Evolutionary conservation across 1,140 invertebrate genomes (phyloP), one percentile per base, ranked within the genome.

Genomic region (Eumaeus atala): DNA sequence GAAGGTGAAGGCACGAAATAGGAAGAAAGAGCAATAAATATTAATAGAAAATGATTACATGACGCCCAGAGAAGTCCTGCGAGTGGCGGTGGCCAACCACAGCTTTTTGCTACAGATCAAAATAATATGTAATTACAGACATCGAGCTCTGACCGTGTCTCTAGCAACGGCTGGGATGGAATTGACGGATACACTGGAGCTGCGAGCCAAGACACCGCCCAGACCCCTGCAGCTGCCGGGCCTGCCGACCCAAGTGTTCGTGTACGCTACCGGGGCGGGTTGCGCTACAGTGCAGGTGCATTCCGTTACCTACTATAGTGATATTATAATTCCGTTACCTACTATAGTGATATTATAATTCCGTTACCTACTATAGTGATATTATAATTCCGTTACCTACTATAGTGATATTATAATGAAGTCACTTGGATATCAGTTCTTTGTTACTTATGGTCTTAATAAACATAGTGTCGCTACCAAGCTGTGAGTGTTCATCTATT

Each of bases 101-200:
- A 12, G 10, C 47, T 9, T n/a, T 48, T 7, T 18, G 9, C 21
- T 21, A n/a, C 47, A 18, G 9, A 48, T 8, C 1, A 14, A 53
- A 33, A n/a, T n/a, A 38, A 52, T 9, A 9, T 37, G 48, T 17
- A n/a, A 7, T 79, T 76, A 2, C 70, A 88, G 85, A 35, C 90
- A 91, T 63, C 77, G 90, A 17, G 87, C 89, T 1, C 72, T 92
- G 8, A 91, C 91, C 2, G 88, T 92, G 6, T 92, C 91, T 0
- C 69, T 92, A 17, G 91, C 91, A 5, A 92, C 91, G 18, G 91
- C 91, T 0, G 91, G 91, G 1, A 92, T 92, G 91, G 91, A 92
- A 66, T 67, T 92, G 9, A 91, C 91, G 0, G 91, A 92, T 57
- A 92, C 91, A 5, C 58, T 91, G 10, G 90, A 91, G 63, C 72